Conservation (phyloP, 1,140 invertebrate genomes). For the Drosophila sp. region DNA sequence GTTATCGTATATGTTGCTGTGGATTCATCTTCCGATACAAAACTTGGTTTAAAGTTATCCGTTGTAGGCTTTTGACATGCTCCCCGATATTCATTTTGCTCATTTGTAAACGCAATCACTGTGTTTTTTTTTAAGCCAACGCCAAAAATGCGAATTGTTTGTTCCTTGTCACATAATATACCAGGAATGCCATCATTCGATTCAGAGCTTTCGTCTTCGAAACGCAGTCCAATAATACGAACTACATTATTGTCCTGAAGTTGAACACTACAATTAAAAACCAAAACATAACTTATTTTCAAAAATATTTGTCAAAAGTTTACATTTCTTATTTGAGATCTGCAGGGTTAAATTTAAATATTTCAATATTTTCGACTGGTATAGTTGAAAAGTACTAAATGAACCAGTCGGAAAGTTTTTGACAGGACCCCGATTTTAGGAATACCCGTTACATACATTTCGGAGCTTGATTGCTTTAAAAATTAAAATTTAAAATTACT, state of each 20-base stretch:
- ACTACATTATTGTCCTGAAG: not conserved
- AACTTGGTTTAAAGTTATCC: conserved; percentile 84
- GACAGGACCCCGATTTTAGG: too few species aligned
- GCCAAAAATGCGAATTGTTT: conserved; percentile 91
- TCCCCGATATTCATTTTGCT: conserved; percentile 85
- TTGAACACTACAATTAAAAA: conserved; percentile 17
- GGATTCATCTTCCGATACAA: conserved; percentile 84
- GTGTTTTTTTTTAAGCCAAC: conserved; percentile 88
- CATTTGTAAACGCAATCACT: conserved; percentile 89
- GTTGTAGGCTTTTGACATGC: conserved; percentile 86
- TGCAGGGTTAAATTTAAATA: too few species aligned
- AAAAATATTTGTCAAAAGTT: too few species aligned
- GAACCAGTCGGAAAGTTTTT: too few species aligned
- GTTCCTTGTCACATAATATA: conserved; percentile 86
- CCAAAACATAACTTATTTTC: not conserved
- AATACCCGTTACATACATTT: too few species aligned
- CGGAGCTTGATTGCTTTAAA: too few species aligned
- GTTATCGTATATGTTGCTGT: conserved; percentile 87
- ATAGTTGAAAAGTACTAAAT: too few species aligned
- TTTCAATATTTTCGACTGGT: too few species aligned
- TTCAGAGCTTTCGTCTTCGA: conserved; percentile 88
- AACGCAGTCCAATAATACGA: conserved; percentile 86
- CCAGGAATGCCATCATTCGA: conserved; percentile 89
- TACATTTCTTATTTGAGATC: too few species aligned
- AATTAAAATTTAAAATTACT: too few species aligned